A percentile compares a stretch with the other conserved stretches of the same genome.
Evolutionary conservation across 2,888 invertebrate species (phyloP).

Genomic region (Heliconius charithonia): DNA sequence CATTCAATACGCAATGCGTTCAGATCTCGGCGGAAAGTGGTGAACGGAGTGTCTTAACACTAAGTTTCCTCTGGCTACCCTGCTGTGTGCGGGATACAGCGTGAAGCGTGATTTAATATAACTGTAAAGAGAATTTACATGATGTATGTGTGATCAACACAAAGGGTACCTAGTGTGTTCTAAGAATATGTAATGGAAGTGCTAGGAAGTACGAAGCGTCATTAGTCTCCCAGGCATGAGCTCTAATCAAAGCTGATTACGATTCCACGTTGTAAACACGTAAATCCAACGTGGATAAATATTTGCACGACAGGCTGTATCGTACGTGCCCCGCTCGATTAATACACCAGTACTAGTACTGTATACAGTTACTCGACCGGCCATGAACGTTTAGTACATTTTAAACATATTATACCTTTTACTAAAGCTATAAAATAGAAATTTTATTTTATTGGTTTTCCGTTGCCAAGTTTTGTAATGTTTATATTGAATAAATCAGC

Average conservation of each 20-base stretch:
- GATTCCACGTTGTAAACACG: slow-evolving; percentile 76
- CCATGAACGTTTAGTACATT: slow-evolving; percentile 50
- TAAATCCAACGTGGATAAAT: slow-evolving; percentile 81
- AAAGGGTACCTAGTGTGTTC: not conserved
- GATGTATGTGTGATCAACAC: not conserved
- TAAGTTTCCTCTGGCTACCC: no score
- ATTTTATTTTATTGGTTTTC: not conserved
- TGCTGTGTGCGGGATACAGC: no score
- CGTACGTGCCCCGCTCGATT: slow-evolving; percentile 71
- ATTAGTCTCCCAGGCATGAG: slow-evolving; percentile 51
- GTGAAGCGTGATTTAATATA: no score
- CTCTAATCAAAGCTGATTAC: slow-evolving; percentile 78
- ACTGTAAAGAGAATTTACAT: slow-evolving; percentile 3
- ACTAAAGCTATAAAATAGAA: slow-evolving; percentile 9
- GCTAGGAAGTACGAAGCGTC: slow-evolving; percentile 44
- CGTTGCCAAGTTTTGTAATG: not conserved
- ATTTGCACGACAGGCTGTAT: slow-evolving; percentile 81
- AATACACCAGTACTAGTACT: slow-evolving; percentile 56
- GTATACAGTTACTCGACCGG: slow-evolving; percentile 72
- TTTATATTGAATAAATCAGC: no score
- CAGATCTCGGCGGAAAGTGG: no score
- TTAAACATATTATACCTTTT: slow-evolving; percentile 37
- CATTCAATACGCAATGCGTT: no score
- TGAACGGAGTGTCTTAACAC: no score
- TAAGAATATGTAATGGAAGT: not conserved